Evolutionary conservation across 2,888 invertebrate species (phyloP), one percentile per base, ranked within the genome.

Genomic region (Periphyllus acericola): DNA sequence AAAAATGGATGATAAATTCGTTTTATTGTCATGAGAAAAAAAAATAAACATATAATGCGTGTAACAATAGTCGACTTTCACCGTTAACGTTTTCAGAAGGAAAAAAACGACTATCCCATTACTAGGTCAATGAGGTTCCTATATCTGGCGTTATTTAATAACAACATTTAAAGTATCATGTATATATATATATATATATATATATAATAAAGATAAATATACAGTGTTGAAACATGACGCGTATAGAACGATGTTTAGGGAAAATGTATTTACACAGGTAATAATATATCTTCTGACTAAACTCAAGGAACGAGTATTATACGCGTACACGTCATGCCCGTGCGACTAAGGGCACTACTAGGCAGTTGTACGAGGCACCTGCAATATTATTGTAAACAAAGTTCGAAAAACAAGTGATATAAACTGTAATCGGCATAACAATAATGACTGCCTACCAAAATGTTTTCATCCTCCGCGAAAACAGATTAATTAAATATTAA

Each of bases 11-110:
- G 76, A 32, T 75, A n/a, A 85, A 78, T 68, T 68, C 32, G n/a
- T 78, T 82, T 84, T 76, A 46, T 76, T 72, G 86, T 55, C 86
- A 72, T 40, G 79, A 71, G 79, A 55, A 80, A 34, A 78, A 66
- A n/a, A 76, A 9, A 21, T n/a, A 85, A 60, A 60, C 74, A 36
- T 80, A 66, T 40, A 36, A 17, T n/a, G 46, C 46, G n/a, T 1
- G 76, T 76, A 85, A 85, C 84, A 78, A 85, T 85, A 86, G 60
- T 74, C 19, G 60, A 87, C 87, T 87, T 87, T 87, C 87, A 87
- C 87, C 74, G 80, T 72, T 60, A 72, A 79, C 52, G 46, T 81
- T 81, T 87, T 87, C 66, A 74, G 66, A 87, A 32, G 60, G 60
- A 74, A 79, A 87, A 85, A 87, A 81, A 87, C 80, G 4, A 81